Evolutionary conservation across 2,797 vertebrate genomes (phyloP), one percentile per base, ranked within the genome.

Genomic region (Molossus molossus): DNA sequence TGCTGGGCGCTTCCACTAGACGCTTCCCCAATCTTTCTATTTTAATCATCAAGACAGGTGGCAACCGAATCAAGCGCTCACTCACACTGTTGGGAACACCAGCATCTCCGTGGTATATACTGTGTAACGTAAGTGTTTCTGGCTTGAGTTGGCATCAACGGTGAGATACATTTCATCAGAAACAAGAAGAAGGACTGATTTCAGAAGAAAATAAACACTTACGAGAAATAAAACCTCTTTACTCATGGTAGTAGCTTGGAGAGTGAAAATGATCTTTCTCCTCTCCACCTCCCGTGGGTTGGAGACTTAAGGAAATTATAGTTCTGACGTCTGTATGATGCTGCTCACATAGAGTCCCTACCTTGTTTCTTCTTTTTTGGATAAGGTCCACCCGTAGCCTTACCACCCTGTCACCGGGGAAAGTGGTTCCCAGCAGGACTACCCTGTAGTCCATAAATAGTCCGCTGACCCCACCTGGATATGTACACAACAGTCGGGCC

Each of bases 401-500:
- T 67, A 53, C 95, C 94, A 15, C 95, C 65, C 73, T 58, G 89
- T 89, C 55, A 40, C 53, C 70, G 87, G 48, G 57, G 75, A 79
- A 93, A 85, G 85, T 69, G 27, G 50, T 96, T 96, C 85, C 95
- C 92, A 94, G 90, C 86, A 97, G 90, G 21, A 29, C 96, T 94
- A 92, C 95, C 87, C 87, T 29, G 48, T 60, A 25, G 88, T 91
- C 97, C 93, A 89, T 88, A 97, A 97, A 97, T 96, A 96, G 40
- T 62, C 67, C 45, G 10, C 65, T 14, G 73, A 87, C 95, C 48
- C 81, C 92, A 94, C 95, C 95, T 96, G 93, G 87, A 64, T 91
- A 55, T 90, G n/a, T 69, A 48, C 75, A 75, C 60, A 84, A 75
- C 94, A 87, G 37, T 69, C 94, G 80, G 53, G n/a, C 65, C 29